Conservation (phyloP, 2,888 invertebrate genomes). For the Trimorus sp. region DNA sequence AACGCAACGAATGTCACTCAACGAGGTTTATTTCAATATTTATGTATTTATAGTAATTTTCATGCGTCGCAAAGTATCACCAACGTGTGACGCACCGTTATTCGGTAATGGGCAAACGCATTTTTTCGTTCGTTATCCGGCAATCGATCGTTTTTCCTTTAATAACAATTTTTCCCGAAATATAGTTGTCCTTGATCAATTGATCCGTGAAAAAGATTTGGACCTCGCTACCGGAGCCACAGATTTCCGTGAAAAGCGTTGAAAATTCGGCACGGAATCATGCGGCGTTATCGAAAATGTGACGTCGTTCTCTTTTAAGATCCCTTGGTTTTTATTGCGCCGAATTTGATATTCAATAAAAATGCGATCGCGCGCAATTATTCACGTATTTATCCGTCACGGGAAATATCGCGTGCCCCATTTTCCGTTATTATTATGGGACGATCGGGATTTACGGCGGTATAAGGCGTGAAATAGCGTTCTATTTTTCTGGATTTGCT, state of each 20-base stretch:
- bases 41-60: constrained; percentile 35
- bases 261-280: no score
- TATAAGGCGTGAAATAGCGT: constrained; percentile 34
- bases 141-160: no score
- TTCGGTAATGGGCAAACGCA: no score
- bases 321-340: constrained; percentile 13
- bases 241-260: not conserved
- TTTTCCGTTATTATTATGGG: constrained; percentile 38
- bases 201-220: no score
- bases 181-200: no score
- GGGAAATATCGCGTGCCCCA: constrained; percentile 26
- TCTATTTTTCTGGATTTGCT: constrained; percentile 38
- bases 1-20: constrained; percentile 34
- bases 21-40: constrained; percentile 31
- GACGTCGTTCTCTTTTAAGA: constrained; percentile 25
- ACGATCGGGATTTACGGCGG: constrained; percentile 32
- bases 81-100: not conserved
- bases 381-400: constrained; percentile 38
- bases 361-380: constrained; percentile 27
- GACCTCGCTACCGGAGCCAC: not conserved
- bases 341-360: constrained; percentile 38
- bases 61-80: constrained; percentile 1
- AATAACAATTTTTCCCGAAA: no score
- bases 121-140: no score
- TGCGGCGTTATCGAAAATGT: not conserved